Evolutionary conservation across 1,140 invertebrate genomes (phyloP).

Genomic region (Bombus cullumanus): DNA sequence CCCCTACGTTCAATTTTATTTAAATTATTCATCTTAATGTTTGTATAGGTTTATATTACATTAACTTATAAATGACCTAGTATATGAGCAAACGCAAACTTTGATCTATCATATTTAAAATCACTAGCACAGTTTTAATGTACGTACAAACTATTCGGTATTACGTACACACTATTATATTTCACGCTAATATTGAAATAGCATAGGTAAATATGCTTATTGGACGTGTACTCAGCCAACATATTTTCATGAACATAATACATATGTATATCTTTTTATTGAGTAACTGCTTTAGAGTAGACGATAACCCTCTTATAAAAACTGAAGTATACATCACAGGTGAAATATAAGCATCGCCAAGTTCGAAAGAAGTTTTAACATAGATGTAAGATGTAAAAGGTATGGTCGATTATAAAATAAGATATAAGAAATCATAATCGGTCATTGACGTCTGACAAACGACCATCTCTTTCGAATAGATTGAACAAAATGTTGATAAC

Average conservation of each 20-base stretch:
- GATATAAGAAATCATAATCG: too few relatives aligned
- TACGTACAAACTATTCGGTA: slow-evolving; percentile 39
- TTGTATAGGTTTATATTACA: background rate
- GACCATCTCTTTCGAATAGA: background rate
- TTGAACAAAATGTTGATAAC: background rate
- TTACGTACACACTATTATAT: slow-evolving; percentile 32
- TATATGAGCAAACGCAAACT: background rate
- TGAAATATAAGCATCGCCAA: background rate
- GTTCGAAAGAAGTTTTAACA: background rate
- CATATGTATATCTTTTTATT: background rate
- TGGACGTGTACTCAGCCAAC: background rate
- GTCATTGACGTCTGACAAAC: background rate
- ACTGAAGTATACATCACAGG: background rate
- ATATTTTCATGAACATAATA: slow-evolving; percentile 8
- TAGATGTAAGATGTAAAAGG: background rate
- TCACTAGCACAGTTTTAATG: background rate
- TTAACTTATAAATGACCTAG: background rate
- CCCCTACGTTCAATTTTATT: background rate
- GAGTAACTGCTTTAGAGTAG: background rate
- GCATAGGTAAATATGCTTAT: background rate
- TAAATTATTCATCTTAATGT: background rate
- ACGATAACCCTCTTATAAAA: background rate
- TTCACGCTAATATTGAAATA: background rate
- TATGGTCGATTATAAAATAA: too few relatives aligned
- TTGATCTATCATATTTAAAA: background rate